phyloP scores from a whole-genome alignment of 2,113 vertebrate genomes.

The Calyptomena viridis region DNA sequence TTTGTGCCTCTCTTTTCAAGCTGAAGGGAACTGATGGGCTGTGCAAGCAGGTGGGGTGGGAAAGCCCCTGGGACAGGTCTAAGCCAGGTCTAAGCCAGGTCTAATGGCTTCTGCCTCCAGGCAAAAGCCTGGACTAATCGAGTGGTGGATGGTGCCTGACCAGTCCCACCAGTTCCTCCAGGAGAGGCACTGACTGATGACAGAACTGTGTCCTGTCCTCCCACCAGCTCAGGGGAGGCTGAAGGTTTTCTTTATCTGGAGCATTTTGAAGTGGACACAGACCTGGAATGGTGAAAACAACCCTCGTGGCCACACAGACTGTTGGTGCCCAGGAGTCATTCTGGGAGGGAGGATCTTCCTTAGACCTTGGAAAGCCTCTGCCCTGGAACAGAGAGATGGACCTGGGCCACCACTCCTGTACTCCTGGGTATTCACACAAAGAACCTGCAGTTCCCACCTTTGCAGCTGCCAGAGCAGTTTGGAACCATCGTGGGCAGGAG shows the following conservation, averaged over 20 bases:
- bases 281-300: neutral
- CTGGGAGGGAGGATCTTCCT: neutral
- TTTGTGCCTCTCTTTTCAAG: neutral
- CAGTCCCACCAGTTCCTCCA: neutral
- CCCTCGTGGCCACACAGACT: too few species aligned
- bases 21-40: neutral
- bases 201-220: neutral
- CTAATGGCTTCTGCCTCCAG: neutral
- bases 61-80: neutral
- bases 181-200: neutral
- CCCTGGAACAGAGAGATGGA: too few species aligned
- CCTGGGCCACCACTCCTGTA: too few species aligned
- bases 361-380: neutral
- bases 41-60: neutral
- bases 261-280: neutral
- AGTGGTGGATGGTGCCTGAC: neutral
- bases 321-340: too few species aligned
- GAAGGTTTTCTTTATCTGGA: neutral
- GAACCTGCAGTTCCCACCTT: neutral
- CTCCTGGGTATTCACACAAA: neutral
- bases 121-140: neutral
- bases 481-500: neutral
- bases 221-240: neutral
- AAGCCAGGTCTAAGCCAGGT: too few species aligned
- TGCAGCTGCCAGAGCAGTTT: neutral